A percentile compares a stretch with the other conserved stretches of the same genome.
phyloP scores from a whole-genome alignment of 2,797 vertebrate genomes.

The Natrix natrix region DNA sequence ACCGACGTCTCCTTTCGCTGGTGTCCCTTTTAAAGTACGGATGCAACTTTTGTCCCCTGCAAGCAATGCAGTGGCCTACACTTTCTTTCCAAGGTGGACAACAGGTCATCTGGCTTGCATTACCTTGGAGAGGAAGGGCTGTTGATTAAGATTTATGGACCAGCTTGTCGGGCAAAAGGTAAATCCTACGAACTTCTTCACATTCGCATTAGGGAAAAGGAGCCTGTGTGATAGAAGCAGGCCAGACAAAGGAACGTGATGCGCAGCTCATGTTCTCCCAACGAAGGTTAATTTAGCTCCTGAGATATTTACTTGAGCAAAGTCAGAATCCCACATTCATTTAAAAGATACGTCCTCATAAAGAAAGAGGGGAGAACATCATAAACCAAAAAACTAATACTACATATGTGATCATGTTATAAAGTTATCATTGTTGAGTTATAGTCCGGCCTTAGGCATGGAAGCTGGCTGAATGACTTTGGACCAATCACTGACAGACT shows the following conservation, averaged over 20 bases:
- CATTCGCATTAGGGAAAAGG: constrained; percentile 26
- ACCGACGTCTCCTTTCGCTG: not conserved
- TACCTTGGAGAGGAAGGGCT: constrained; percentile 6
- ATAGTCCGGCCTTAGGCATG: not conserved
- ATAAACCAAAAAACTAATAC: not conserved
- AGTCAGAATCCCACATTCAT: not conserved
- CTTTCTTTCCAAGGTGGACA: constrained; percentile 25
- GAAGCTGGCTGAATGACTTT: not conserved
- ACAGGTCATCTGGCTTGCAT: constrained; percentile 1
- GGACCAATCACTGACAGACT: not conserved
- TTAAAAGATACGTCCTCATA: not conserved
- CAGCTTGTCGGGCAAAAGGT: constrained; percentile 35
- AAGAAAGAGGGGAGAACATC: not conserved
- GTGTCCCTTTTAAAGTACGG: constrained; percentile 48
- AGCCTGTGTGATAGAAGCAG: not conserved
- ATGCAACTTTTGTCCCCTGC: constrained; percentile 32
- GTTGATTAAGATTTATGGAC: constrained; percentile 39
- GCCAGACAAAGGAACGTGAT: constrained; percentile 6
- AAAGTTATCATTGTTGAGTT: not conserved
- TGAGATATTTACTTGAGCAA: constrained; percentile 8
- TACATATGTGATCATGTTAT: not conserved
- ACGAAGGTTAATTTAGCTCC: not conserved
- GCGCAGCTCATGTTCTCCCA: not conserved
- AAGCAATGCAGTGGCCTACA: not conserved
- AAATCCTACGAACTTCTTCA: constrained; percentile 35